Base-by-base conservation (phyloP, 1,140 invertebrate genomes). In the Drosophila repletoides region DNA sequence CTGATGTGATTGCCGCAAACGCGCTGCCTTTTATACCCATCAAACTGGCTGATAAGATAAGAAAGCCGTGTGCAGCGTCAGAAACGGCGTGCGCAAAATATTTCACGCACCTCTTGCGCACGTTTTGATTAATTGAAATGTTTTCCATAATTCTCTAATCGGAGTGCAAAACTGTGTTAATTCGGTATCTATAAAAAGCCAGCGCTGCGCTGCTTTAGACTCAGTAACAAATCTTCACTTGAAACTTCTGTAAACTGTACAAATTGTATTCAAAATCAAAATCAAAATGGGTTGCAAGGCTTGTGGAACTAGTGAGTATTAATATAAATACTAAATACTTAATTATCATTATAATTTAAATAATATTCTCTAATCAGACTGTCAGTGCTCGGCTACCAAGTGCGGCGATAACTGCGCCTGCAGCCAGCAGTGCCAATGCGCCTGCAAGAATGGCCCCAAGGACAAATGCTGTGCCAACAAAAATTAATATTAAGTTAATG, bases 391-490 rank as follows among this genome's bases (percentile, higher is more conserved):
- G 55, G 59, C 72, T 14, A 76, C 55, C 59, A 81, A 81, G 10
- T 81, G 77, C 46, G 77, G 77, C 2, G 77, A 81, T 33, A 81
- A 73, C 58, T 81, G 77, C 36, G 68, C 77, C 69, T 81, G 77
- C 64, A 81, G 72, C 9, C 77, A 83, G 21, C 72, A 81, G 17
- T 81, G 77, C 28, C 51, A 70, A 17, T 81, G 77, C 46, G 43
- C 64, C 6, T 81, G 77, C 64, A 83, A 81, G 48, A 83, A 83
- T 12, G 77, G 79, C 51, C 59, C 77, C 15, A 83, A 83, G 56
- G 79, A 83, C 40, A 77, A 83, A 34, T 73, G 76, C 41, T 81
- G 76, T 26, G 31, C 72, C 36, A 61, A 34, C 22, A 83, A 83
- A 41, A 69, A 73, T 5, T 69, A 36, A 29, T 9, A 24, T 10